Evolutionary conservation across 2,888 invertebrate genomes (phyloP), one percentile per base, ranked within the genome.

Genomic region (Lypha dubia): DNA sequence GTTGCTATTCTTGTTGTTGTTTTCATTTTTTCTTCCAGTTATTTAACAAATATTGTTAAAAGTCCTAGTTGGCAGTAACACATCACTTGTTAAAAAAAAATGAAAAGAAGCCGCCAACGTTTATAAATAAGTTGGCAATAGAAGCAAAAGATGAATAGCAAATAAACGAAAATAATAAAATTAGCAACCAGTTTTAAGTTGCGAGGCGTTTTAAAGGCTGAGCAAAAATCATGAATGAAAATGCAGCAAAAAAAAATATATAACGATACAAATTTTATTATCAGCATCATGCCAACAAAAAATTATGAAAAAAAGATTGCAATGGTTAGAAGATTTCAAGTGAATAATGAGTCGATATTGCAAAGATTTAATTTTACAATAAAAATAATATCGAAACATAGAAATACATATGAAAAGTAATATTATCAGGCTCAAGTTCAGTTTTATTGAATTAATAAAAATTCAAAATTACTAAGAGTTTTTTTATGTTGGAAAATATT

Each of bases 11-110:
- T 22, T 0, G n/a, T n/a, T n/a, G n/a, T n/a, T n/a, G n/a, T n/a
- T n/a, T 41, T 41, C 13, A 67, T 35, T 24, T 28, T 22, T 24
- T 63, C 38, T 46, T 24, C 62, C 22, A 62, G 60, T 70, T 75
- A 38, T 70, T 63, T 77, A 83, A 80, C 76, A 80, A 80, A 77
- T 84, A 84, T 77, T 84, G 80, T 84, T 73, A 77, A 84, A 84
- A 80, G 77, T 84, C 62, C 76, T 84, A 84, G 71, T 73, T 84
- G 84, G 80, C 84, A 84, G 80, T 73, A 84, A 84, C 80, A 84
- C 84, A 84, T 84, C 84, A 84, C 84, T 84, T 80, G 76, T 80
- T 80, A 68, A 56, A 80, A 73, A 68, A 56, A 80, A 73, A 84
- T 84, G 63, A 84, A 84, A 84, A 71, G 80, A 77, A 51, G 73